These are phyloP conservation scores for Spongia lamella DNA, from an alignment of 37 sponge, comb jelly and placozoan species.

Conservation along the genomic window DNA sequence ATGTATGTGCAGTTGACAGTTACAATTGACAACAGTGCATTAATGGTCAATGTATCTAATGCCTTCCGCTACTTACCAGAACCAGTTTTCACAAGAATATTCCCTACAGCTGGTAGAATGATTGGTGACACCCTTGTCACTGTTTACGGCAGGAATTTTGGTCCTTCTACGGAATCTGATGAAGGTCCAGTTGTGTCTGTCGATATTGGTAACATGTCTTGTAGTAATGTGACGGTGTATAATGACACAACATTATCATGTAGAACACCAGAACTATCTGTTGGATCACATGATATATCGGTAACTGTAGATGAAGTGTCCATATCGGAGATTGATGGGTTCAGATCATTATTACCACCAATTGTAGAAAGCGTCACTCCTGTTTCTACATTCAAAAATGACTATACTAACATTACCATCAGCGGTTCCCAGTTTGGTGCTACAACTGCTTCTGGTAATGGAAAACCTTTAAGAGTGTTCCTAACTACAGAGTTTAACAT, in stretches of 20 bases:
- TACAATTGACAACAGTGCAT: constrained; percentile 78
- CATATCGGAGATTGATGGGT: constrained; percentile 12
- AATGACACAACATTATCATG: constrained; percentile 66
- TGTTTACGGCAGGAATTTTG: constrained; percentile 79
- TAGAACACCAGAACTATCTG: constrained; percentile 46
- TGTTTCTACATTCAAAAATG: constrained; percentile 50
- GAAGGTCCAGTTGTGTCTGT: constrained; percentile 77
- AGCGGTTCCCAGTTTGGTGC: constrained; percentile 82
- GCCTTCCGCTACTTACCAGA: constrained; percentile 83
- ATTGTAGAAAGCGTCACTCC: constrained; percentile 54
- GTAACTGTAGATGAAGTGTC: constrained; percentile 79
- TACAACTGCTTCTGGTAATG: constrained; percentile 44
- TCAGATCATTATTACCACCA: constrained; percentile 59
- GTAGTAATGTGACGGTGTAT: constrained; percentile 68
- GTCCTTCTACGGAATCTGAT: constrained; percentile 68
- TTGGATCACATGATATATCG: constrained; percentile 46
- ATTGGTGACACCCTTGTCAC: constrained; percentile 73
- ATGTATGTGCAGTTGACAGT: constrained; percentile 62
- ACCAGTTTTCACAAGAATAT: constrained; percentile 65
- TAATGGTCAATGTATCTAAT: constrained; percentile 55
- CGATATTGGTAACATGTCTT: constrained; percentile 48
- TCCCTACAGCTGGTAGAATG: constrained; percentile 60
- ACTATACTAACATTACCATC: constrained; percentile 54
- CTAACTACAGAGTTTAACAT: constrained; percentile 40
- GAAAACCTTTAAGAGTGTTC: constrained; percentile 40